A percentile compares a stretch with the other conserved stretches of the same genome.
These are phyloP conservation scores for Poicephalus gulielmi DNA, from an alignment of 2,113 vertebrate genomes.

Conservation along the genomic window DNA sequence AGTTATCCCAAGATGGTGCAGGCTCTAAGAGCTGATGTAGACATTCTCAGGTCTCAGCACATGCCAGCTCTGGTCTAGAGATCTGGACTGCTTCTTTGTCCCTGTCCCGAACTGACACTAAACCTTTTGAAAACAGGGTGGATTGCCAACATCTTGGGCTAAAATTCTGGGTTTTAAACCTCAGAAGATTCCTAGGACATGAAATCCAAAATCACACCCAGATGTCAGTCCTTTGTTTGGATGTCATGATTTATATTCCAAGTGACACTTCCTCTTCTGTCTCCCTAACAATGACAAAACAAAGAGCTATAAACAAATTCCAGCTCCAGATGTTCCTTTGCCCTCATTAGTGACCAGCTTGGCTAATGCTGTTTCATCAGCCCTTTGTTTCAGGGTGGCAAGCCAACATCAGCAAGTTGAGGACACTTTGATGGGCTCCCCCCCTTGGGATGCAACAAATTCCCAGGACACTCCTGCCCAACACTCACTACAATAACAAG, in stretches of 20 bases:
- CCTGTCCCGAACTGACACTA: constrained; percentile 35
- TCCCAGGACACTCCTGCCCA: constrained; percentile 56
- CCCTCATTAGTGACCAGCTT: constrained; percentile 57
- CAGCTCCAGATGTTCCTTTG: constrained; percentile 53
- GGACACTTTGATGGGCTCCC: constrained; percentile 51
- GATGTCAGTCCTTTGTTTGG: constrained; percentile 55
- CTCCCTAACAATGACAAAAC: constrained; percentile 63
- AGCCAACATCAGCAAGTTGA: constrained; percentile 54
- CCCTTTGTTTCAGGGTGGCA: constrained; percentile 60
- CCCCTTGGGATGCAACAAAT: constrained; percentile 25
- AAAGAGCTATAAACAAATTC: constrained; percentile 58
- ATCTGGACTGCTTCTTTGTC: background rate
- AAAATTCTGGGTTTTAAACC: constrained; percentile 19
- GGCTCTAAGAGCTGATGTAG: background rate
- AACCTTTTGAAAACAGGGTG: constrained; percentile 2
- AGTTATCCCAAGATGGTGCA: background rate
- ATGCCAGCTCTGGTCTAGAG: background rate
- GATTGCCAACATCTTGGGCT: background rate
- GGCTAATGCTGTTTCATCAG: constrained; percentile 59
- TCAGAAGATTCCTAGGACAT: constrained; percentile 22
- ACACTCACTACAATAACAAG: constrained; percentile 53
- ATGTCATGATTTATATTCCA: constrained; percentile 10
- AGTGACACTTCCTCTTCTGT: constrained; percentile 55
- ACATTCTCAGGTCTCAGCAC: background rate
- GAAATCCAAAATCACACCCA: constrained; percentile 48